Conservation (phyloP, 2,888 invertebrate genomes). For the Hypomecis atomaria region DNA sequence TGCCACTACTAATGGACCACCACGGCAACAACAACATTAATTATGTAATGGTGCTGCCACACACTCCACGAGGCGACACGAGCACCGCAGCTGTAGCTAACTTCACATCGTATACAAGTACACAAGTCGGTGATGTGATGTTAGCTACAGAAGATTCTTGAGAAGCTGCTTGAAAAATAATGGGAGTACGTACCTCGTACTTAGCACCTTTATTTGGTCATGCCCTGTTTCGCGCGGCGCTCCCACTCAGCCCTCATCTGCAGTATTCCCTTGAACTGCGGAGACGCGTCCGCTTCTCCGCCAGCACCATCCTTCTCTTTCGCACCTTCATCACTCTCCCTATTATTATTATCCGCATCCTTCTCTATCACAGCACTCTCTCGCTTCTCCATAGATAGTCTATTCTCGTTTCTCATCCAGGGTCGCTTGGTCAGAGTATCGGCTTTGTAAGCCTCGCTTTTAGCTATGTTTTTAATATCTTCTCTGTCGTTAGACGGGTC, state of each 20-base stretch:
- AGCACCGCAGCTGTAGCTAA: too few relatives aligned
- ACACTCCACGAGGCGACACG: too few relatives aligned
- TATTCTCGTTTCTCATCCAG: slow-evolving; percentile 74
- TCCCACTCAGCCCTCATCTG: slow-evolving; percentile 92
- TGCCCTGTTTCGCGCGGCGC: slow-evolving; percentile 89
- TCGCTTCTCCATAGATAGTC: slow-evolving; percentile 66
- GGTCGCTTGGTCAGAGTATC: slow-evolving; percentile 74
- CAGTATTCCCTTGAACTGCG: slow-evolving; percentile 89
- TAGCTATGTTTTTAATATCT: slow-evolving; percentile 73
- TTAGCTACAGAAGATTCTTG: too few relatives aligned
- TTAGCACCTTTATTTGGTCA: slow-evolving; percentile 85
- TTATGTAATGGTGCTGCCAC: too few relatives aligned
- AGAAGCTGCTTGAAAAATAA: too few relatives aligned
- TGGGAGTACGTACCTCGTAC: slow-evolving; percentile 57
- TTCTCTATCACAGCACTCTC: slow-evolving; percentile 77
- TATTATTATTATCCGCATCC: slow-evolving; percentile 54
- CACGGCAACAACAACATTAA: too few relatives aligned
- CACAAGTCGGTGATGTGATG: too few relatives aligned
- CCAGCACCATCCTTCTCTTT: slow-evolving; percentile 64
- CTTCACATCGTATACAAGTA: too few relatives aligned
- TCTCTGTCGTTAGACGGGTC: slow-evolving; percentile 79
- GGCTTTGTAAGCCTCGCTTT: slow-evolving; percentile 75
- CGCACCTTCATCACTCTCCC: slow-evolving; percentile 63
- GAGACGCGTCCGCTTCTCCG: slow-evolving; percentile 73
- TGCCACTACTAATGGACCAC: too few relatives aligned